These are phyloP conservation scores for Lutraria rhynchaena DNA, from an alignment of 1,140 invertebrate genomes.

Conservation along the genomic window DNA sequence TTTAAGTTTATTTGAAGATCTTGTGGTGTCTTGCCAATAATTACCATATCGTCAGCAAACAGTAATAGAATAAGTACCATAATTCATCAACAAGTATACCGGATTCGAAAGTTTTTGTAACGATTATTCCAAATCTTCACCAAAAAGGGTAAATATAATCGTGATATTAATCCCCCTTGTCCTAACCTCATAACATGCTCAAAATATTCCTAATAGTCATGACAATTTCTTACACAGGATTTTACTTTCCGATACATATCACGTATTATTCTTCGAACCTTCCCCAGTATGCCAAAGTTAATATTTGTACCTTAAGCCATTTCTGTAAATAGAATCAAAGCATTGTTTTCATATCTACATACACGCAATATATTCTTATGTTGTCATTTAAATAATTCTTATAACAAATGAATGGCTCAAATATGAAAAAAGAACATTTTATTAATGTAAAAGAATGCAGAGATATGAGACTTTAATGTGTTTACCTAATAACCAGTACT, in stretches of 20 bases:
- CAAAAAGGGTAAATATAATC: constrained; percentile 25
- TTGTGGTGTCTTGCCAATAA: constrained; percentile 31
- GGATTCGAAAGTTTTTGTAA: constrained; percentile 24
- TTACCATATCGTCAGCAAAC: constrained; percentile 49
- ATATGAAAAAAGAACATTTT: too few species aligned
- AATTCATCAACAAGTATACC: constrained; percentile 27
- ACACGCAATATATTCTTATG: constrained; percentile 28
- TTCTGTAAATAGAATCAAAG: constrained; percentile 48
- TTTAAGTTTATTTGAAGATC: constrained; percentile 32
- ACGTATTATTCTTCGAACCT: constrained; percentile 14
- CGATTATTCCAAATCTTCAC: constrained; percentile 33
- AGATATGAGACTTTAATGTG: too few species aligned
- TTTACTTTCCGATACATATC: constrained; percentile 50
- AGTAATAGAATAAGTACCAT: constrained; percentile 35
- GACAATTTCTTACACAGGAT: constrained; percentile 39
- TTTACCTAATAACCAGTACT: too few species aligned
- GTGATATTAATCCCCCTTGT: constrained; percentile 33
- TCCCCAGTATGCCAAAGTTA: constrained; percentile 42
- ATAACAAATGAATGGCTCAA: too few species aligned
- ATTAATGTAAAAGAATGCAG: too few species aligned
- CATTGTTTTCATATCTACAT: constrained; percentile 21
- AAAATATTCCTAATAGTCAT: constrained; percentile 38
- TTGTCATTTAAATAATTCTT: constrained; percentile 39
- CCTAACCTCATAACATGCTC: constrained; percentile 32
- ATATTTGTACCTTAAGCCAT: constrained; percentile 38